Evolutionary conservation across 2,113 vertebrate genomes (phyloP).

Genomic region (Pteruthius melanotis): DNA sequence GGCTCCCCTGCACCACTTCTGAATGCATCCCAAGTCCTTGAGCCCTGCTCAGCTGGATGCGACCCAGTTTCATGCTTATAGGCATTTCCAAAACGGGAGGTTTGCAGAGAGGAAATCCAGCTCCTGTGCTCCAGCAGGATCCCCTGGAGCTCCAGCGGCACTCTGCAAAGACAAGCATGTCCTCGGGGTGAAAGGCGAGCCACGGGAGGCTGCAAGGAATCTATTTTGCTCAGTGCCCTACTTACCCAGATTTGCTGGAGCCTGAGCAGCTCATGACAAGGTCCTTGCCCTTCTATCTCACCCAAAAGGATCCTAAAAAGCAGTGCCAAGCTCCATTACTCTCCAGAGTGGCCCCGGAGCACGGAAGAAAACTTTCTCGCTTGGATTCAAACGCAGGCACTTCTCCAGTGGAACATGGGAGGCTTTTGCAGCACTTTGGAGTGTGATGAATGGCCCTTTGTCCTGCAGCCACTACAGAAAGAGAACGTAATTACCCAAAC

Average conservation of each 20-base stretch:
- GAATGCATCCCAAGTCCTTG: neutral
- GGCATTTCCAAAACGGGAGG: neutral
- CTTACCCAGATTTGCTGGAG: conserved; percentile 37
- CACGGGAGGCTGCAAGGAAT: neutral
- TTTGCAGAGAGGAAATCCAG: neutral
- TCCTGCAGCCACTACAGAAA: conserved; percentile 55
- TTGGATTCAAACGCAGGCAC: neutral
- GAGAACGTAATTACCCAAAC: conserved; percentile 53
- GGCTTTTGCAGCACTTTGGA: conserved; percentile 51
- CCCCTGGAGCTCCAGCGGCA: neutral
- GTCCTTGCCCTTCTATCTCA: neutral
- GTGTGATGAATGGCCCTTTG: conserved; percentile 57
- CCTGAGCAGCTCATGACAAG: neutral
- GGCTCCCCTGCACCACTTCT: neutral
- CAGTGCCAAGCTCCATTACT: conserved; percentile 8
- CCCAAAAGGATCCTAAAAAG: conserved; percentile 42
- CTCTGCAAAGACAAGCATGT: neutral
- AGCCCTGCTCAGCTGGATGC: neutral
- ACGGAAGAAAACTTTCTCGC: neutral
- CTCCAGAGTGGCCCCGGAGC: neutral
- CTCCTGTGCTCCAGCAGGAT: neutral
- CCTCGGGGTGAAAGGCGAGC: neutral
- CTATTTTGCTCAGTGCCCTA: neutral
- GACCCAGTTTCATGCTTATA: neutral
- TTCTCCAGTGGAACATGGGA: neutral